Conservation (phyloP, 92 coral and sea anemone genomes). For the Micromussa lordhowensis region DNA sequence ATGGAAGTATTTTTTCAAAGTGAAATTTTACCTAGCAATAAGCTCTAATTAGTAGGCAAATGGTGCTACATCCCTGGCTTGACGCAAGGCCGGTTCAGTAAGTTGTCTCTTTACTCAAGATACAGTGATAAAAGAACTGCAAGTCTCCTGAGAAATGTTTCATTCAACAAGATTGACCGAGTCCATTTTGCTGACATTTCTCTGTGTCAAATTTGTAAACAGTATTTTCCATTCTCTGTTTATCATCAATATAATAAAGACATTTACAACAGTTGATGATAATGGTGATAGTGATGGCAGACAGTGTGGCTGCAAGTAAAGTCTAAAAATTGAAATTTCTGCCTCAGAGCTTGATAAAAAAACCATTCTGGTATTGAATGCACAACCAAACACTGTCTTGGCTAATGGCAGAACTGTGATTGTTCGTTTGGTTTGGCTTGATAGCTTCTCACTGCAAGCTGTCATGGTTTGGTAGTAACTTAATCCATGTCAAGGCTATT, state of each 20-base stretch:
- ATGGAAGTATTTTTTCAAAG: too few relatives aligned
- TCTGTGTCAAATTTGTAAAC: too few relatives aligned
- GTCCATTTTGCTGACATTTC: neutral
- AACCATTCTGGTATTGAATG: neutral
- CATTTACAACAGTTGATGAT: too few relatives aligned
- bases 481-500: neutral
- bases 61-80: too few relatives aligned
- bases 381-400: neutral
- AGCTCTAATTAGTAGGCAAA: too few relatives aligned
- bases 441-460: neutral
- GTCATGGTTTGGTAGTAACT: neutral
- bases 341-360: neutral
- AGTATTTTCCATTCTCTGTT: too few relatives aligned
- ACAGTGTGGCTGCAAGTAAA: neutral
- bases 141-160: neutral
- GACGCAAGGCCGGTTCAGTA: neutral
- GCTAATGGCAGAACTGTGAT: neutral
- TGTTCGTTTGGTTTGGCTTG: neutral
- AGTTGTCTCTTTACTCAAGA: neutral
- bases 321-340: neutral
- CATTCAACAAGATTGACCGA: neutral
- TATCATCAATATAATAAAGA: too few relatives aligned
- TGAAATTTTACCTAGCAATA: too few relatives aligned
- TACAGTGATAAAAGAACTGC: neutral
- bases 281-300: neutral